These are phyloP conservation scores for Sericinus montela DNA, from an alignment of 2,888 invertebrate genomes.

Conservation along the genomic window DNA sequence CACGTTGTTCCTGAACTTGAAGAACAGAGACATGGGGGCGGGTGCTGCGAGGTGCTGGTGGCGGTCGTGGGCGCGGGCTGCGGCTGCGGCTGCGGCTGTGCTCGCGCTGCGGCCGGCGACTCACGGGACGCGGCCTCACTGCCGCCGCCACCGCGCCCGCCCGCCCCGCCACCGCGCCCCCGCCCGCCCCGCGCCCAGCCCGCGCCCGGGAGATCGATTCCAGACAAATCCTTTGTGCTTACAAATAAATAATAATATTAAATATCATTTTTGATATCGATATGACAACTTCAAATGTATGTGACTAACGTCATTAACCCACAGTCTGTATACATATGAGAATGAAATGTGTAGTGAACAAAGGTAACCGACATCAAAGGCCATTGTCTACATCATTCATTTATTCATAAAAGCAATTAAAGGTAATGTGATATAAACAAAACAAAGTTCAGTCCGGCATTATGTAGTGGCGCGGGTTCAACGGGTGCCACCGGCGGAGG, in stretches of 20 bases:
- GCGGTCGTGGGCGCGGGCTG: slow-evolving; percentile 11
- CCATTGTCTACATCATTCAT: not conserved
- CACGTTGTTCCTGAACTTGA: slow-evolving; percentile 75
- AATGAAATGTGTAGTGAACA: not conserved
- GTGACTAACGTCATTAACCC: no score
- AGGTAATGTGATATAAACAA: not conserved
- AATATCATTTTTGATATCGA: no score
- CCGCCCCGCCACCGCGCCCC: slow-evolving; percentile 17
- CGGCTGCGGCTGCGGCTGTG: slow-evolving; percentile 21
- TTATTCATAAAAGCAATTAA: not conserved
- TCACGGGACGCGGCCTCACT: slow-evolving; percentile 18
- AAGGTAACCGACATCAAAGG: no score
- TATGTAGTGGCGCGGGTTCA: slow-evolving; percentile 6
- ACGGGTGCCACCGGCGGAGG: slow-evolving; percentile 8
- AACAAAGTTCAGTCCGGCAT: not conserved
- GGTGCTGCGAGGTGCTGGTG: slow-evolving; percentile 22
- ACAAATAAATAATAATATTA: no score
- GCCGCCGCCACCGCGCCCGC: slow-evolving; percentile 18
- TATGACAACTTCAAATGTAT: no score
- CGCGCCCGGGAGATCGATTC: slow-evolving; percentile 19
- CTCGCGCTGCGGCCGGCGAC: slow-evolving; percentile 15
- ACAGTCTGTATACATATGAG: no score
- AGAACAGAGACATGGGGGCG: slow-evolving; percentile 70
- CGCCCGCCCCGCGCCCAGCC: slow-evolving; percentile 12
- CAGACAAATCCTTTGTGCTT: not conserved